Evolutionary conservation across 2,797 vertebrate genomes (phyloP).

Genomic region (Melanotaenia nigrans): DNA sequence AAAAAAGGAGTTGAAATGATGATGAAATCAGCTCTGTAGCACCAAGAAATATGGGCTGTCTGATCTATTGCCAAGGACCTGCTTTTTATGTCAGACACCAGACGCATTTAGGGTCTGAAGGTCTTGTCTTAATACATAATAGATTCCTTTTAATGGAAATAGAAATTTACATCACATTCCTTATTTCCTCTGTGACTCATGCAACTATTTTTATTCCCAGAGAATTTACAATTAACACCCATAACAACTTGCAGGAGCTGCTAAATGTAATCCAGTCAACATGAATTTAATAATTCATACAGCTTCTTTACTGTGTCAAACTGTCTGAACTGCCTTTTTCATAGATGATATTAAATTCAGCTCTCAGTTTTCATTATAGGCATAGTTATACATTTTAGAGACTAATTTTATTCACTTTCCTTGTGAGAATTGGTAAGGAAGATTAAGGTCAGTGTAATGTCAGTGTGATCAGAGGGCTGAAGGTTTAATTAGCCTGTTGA

Average conservation of each 20-base stretch:
- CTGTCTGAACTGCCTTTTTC: neutral
- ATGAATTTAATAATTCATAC: neutral
- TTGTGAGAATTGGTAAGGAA: neutral
- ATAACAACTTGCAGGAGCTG: slow-evolving; percentile 1
- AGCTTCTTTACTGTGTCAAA: neutral
- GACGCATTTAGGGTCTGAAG: slow-evolving; percentile 17
- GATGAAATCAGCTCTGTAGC: slow-evolving; percentile 33
- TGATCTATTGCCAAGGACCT: slow-evolving; percentile 4
- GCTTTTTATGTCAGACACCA: slow-evolving; percentile 17
- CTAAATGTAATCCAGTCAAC: neutral
- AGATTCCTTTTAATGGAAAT: slow-evolving; percentile 17
- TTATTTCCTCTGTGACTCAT: slow-evolving; percentile 23
- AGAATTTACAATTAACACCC: slow-evolving; percentile 11
- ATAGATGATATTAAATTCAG: neutral
- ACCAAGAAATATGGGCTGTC: neutral
- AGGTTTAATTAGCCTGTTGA: neutral
- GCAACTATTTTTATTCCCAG: slow-evolving; percentile 7
- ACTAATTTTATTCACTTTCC: neutral
- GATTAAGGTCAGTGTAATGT: neutral
- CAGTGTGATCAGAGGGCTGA: neutral
- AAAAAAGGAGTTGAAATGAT: slow-evolving; percentile 37
- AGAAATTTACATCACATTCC: slow-evolving; percentile 16
- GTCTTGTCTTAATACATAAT: neutral
- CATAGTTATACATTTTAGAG: neutral
- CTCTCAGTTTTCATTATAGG: neutral